These are phyloP conservation scores for Torymus texanus DNA, from an alignment of 2,888 invertebrate species.

Conservation along the genomic window DNA sequence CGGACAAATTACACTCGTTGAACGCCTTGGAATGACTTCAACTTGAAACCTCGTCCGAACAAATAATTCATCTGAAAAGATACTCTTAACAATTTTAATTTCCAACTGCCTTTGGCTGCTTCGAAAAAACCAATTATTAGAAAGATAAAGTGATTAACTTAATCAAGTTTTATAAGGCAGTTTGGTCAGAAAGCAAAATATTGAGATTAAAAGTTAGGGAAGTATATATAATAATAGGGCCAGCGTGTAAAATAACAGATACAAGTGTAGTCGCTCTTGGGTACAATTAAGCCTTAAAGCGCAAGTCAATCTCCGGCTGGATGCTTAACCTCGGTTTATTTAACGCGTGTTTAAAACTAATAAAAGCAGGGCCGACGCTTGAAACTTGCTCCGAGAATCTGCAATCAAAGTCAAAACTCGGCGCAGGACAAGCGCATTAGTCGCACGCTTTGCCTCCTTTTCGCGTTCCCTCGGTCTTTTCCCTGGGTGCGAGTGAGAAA, in stretches of 20 bases:
- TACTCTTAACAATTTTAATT: no score
- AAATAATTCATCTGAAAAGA: no score
- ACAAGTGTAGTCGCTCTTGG: constrained; percentile 51
- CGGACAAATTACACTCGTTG: constrained; percentile 12
- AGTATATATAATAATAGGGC: no score
- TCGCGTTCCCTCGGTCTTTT: constrained; percentile 3
- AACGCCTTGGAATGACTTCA: background rate
- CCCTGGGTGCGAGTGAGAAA: background rate
- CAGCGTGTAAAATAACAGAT: no score
- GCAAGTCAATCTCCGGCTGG: constrained; percentile 65
- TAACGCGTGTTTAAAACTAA: constrained; percentile 75
- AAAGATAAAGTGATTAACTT: no score
- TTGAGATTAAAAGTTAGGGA: no score
- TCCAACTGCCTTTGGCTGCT: no score
- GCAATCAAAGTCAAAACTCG: constrained; percentile 67
- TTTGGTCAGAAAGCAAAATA: no score
- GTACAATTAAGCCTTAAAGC: constrained; percentile 68
- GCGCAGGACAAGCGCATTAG: constrained; percentile 64
- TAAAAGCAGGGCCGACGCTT: constrained; percentile 63
- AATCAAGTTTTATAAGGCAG: no score
- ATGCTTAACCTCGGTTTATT: constrained; percentile 72
- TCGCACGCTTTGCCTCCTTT: constrained; percentile 38
- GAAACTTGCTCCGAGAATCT: constrained; percentile 59
- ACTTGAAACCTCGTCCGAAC: no score
- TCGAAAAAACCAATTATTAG: no score